A percentile compares a stretch with the other conserved stretches of the same genome.
phyloP scores from a whole-genome alignment of 2,797 vertebrate species.

The Masticophis lateralis region DNA sequence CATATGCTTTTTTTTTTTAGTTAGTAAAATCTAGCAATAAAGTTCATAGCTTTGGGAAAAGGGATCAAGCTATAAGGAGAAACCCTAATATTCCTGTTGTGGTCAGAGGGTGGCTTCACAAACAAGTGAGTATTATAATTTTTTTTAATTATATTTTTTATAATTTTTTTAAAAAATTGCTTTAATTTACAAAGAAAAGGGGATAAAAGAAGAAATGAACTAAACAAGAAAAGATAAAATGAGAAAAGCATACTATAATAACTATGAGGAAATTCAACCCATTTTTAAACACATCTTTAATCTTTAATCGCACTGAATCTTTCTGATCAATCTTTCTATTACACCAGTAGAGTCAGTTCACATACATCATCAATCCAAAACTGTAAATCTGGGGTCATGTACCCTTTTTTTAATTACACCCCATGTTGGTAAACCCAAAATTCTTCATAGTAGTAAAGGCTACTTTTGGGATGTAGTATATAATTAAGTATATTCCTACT shows the following conservation, averaged over 20 bases:
- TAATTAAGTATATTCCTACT: neutral
- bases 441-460: neutral
- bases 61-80: slow-evolving; percentile 93
- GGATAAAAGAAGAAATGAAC: neutral
- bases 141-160: neutral
- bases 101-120: slow-evolving; percentile 97
- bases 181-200: neutral
- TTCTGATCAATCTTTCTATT: neutral
- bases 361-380: neutral
- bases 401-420: neutral
- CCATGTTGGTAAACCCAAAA: neutral
- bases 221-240: neutral
- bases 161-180: neutral
- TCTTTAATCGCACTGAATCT: neutral
- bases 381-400: neutral
- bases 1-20: slow-evolving; percentile 63
- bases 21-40: slow-evolving; percentile 79
- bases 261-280: neutral
- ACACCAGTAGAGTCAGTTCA: neutral
- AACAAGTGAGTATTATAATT: slow-evolving; percentile 79
- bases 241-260: neutral
- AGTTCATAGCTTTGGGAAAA: slow-evolving; percentile 95
- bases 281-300: neutral
- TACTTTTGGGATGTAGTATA: neutral
- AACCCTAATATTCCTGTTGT: slow-evolving; percentile 93